Evolutionary conservation across 2,888 invertebrate species (phyloP).

Genomic region (Agrochola lota): DNA sequence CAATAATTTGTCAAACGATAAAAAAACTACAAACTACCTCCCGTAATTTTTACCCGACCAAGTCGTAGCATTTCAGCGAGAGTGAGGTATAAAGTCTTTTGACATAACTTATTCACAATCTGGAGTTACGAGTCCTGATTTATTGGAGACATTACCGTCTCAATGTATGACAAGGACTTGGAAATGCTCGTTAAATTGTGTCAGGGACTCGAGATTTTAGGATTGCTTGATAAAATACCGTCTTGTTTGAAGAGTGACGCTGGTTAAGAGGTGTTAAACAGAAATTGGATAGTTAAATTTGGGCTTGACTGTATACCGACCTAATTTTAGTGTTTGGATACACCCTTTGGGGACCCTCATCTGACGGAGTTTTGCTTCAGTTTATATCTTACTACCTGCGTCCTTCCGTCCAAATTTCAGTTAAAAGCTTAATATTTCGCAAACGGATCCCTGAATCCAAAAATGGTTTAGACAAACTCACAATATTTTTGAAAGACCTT

Average conservation of each 20-base stretch:
- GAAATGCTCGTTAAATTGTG: constrained; percentile 45
- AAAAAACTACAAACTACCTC: constrained; percentile 7
- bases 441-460: too few relatives aligned
- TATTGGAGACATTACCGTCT: constrained; percentile 52
- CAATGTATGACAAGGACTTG: constrained; percentile 39
- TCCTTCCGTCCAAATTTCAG: too few relatives aligned
- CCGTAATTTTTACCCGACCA: background rate
- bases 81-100: constrained; percentile 14
- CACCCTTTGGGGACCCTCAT: background rate
- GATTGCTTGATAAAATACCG: constrained; percentile 29
- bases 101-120: constrained; percentile 58
- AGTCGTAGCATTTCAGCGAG: constrained; percentile 20
- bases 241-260: constrained; percentile 37
- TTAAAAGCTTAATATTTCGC: too few relatives aligned
- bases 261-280: constrained; percentile 24
- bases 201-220: constrained; percentile 32
- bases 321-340: constrained; percentile 31
- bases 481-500: too few relatives aligned
- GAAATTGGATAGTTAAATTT: constrained; percentile 44
- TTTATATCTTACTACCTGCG: background rate
- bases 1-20: constrained; percentile 31
- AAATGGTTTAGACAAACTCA: too few relatives aligned
- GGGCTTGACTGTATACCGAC: constrained; percentile 23
- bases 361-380: background rate
- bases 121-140: constrained; percentile 50